These are phyloP conservation scores for Corythornis cristatus DNA, from an alignment of 2,113 vertebrate genomes.

Conservation along the genomic window DNA sequence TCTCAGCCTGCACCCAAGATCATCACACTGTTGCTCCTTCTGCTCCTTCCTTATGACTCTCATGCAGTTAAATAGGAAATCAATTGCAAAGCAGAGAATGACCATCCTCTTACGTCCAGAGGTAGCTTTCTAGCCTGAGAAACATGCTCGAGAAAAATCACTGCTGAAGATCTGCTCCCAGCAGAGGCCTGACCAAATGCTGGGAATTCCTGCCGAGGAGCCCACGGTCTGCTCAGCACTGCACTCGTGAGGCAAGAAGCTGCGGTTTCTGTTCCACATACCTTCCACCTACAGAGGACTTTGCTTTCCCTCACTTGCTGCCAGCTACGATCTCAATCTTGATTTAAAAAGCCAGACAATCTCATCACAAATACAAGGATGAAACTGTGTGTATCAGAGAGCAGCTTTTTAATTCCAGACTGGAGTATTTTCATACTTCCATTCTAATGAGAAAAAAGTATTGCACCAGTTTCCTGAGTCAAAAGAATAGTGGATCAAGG, in stretches of 20 bases:
- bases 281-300: background rate
- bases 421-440: background rate
- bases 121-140: background rate
- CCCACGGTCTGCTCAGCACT: background rate
- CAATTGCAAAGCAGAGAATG: background rate
- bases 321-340: background rate
- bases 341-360: background rate
- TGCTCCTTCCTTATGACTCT: too few species aligned
- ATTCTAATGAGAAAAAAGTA: background rate
- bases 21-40: background rate
- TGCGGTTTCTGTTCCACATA: background rate
- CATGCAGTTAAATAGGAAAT: background rate
- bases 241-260: constrained; percentile 35
- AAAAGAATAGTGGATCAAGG: background rate
- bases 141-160: background rate
- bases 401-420: background rate
- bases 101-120: background rate
- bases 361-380: background rate
- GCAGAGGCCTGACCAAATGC: background rate
- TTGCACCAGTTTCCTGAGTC: background rate
- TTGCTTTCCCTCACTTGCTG: background rate
- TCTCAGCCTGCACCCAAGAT: background rate
- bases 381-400: background rate
- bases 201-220: background rate
- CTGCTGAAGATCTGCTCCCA: background rate